Base-by-base conservation (phyloP, 23 tunicate species). In the Ciona savignyi region DNA sequence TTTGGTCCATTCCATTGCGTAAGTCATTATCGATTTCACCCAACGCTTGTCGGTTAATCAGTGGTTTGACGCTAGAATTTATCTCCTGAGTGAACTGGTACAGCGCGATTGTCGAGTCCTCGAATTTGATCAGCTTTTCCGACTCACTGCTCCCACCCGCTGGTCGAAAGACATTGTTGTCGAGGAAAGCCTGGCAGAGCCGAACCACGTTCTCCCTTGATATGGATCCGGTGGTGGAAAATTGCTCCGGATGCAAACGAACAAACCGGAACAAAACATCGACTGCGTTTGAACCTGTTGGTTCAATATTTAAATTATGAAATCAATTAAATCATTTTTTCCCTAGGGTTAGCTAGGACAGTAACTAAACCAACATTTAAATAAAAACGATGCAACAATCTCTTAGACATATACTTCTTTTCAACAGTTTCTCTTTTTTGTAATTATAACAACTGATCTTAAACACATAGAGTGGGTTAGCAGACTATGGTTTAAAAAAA, bases 171-270 rank as follows among this genome's bases (percentile, higher is more conserved):
- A 87, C 83, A 19, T 60, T 51, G 60, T 78, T 78, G 71, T 87
- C 95, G 25, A 87, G 23, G 60, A 87, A 87, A 2, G 84, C 75
- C 64, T 87, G 95, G 49, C 95, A 87, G 4, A 87, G 61, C n/a
- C 95, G 75, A 25, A 76, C 81, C 71, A 87, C 81, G 32, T 87
- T 87, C 34, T 87, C 95, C 22, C 86, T 65, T 23, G 81, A 21
- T 32, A 87, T 67, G 28, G 73, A 33, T 21, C 66, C 21, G 3
- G 82, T 49, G 60, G 78, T 87, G 0, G 80, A 65, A 49, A 87
- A 87, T 32, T 71, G 75, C 20, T 71, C 77, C 23, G 86, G 86
- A 33, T 79, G 65, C 22, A 25, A 33, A 6, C 62, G 80, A 19
- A 87, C 95, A 70, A 82, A 87, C 1, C 69, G 68, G 64, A 81